phyloP scores from a whole-genome alignment of 2,113 vertebrate genomes.

The Vulpes lagopus region DNA sequence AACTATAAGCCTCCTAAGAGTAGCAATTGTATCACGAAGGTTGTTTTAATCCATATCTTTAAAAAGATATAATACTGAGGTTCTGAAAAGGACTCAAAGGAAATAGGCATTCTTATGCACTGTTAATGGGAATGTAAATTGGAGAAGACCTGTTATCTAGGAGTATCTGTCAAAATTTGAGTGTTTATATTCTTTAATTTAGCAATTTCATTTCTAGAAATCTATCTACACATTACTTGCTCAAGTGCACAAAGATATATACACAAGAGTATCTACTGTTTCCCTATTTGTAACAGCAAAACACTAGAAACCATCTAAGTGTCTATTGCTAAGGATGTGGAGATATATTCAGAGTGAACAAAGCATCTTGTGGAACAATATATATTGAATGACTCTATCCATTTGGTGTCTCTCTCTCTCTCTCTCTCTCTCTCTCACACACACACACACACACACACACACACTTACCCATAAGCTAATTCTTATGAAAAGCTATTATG shows the following conservation, averaged over 20 bases:
- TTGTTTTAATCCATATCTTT: slow-evolving; percentile 39
- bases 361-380: neutral
- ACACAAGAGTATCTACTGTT: neutral
- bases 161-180: slow-evolving; percentile 31
- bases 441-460: neutral
- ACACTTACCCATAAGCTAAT: neutral
- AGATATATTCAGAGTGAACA: neutral
- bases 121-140: neutral
- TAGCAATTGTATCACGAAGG: slow-evolving; percentile 10
- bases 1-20: slow-evolving; percentile 42
- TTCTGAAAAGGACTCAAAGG: neutral
- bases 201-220: slow-evolving; percentile 37
- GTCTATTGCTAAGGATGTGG: neutral
- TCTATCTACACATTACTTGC: neutral
- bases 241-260: slow-evolving; percentile 18
- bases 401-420: neutral
- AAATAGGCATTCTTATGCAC: neutral
- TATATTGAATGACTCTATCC: neutral
- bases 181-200: slow-evolving; percentile 39
- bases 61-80: slow-evolving; percentile 13
- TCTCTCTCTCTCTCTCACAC: neutral
- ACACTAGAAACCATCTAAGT: slow-evolving; percentile 22
- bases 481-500: slow-evolving; percentile 43
- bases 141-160: slow-evolving; percentile 33
- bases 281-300: slow-evolving; percentile 45